Base-by-base conservation (phyloP, 2,797 vertebrate species). In the Oreortyx pictus region DNA sequence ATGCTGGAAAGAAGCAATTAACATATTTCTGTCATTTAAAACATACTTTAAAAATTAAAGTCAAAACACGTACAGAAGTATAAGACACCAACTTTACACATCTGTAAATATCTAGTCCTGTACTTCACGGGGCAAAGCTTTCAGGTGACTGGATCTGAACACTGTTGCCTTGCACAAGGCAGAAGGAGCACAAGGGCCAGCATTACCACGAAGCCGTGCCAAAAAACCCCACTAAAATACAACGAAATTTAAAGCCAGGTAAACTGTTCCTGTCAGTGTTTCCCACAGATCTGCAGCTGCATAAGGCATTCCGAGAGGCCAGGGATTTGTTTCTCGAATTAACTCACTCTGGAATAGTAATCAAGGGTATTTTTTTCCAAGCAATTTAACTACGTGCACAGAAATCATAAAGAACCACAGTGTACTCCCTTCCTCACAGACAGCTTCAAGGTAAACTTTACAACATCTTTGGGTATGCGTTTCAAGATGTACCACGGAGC, bases 91-190 rank as follows among this genome's bases (percentile, higher is more conserved):
- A 56, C 35, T 43, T 46, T 15, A 83, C 67, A 86, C 80, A 95
- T 88, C 82, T 93, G 82, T 92, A 92, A 89, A 71, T 86, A 94
- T 50, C 73, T 84, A 82, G 47, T 86, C 41, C 80, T 81, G 65
- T 47, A 49, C 35, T 83, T 57, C 33, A 41, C 2, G 1, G 15
- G 33, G 77, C 52, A 33, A 66, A 71, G 76, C 56, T 86, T 81
- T 90, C 79, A 67, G 85, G 77, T 84, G 82, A 88, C 67, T 80
- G 82, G 67, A 89, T 88, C 74, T 79, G 82, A 79, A 91, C 79
- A 83, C 49, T n/a, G n/a, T n/a, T n/a, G n/a, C n/a, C n/a, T n/a
- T n/a, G n/a, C n/a, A n/a, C n/a, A n/a, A n/a, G n/a, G n/a, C n/a
- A n/a, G n/a, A n/a, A n/a, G 79, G 56, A 83, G 61, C 74, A 82